Evolutionary conservation across 2,888 invertebrate genomes (phyloP).

Genomic region (Drosophila neotestacea): DNA sequence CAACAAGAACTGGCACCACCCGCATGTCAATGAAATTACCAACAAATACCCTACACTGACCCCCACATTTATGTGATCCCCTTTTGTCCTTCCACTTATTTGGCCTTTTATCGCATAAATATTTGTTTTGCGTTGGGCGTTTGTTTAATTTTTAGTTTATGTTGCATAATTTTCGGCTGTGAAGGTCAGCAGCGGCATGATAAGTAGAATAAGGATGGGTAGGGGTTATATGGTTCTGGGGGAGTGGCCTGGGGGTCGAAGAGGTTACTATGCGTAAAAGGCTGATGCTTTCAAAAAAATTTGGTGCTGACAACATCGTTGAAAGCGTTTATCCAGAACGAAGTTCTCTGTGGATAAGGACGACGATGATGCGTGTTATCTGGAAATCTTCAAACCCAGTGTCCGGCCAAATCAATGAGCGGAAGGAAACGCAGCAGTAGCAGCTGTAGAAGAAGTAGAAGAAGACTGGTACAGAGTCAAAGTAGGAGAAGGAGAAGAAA

Average conservation of each 20-base stretch:
- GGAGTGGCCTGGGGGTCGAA: background rate
- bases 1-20: slow-evolving; percentile 13
- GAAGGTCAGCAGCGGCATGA: slow-evolving; percentile 41
- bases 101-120: slow-evolving; percentile 22
- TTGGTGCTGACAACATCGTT: slow-evolving; percentile 65
- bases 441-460: slow-evolving; percentile 19
- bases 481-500: background rate
- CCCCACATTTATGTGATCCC: slow-evolving; percentile 7
- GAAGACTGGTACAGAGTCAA: background rate
- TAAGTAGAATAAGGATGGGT: slow-evolving; percentile 16
- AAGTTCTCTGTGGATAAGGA: slow-evolving; percentile 33
- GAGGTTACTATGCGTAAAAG: slow-evolving; percentile 17
- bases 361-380: slow-evolving; percentile 58
- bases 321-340: slow-evolving; percentile 48
- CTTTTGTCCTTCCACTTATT: background rate
- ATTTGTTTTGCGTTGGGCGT: slow-evolving; percentile 48
- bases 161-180: slow-evolving; percentile 73
- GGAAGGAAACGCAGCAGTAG: slow-evolving; percentile 33
- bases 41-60: slow-evolving; percentile 20
- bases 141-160: slow-evolving; percentile 77
- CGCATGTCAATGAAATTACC: slow-evolving; percentile 47
- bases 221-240: background rate
- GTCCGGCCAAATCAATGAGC: slow-evolving; percentile 48
- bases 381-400: slow-evolving; percentile 22
- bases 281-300: slow-evolving; percentile 37